These are phyloP conservation scores for Oeneis ivallda DNA, from an alignment of 2,888 invertebrate species.

Conservation along the genomic window DNA sequence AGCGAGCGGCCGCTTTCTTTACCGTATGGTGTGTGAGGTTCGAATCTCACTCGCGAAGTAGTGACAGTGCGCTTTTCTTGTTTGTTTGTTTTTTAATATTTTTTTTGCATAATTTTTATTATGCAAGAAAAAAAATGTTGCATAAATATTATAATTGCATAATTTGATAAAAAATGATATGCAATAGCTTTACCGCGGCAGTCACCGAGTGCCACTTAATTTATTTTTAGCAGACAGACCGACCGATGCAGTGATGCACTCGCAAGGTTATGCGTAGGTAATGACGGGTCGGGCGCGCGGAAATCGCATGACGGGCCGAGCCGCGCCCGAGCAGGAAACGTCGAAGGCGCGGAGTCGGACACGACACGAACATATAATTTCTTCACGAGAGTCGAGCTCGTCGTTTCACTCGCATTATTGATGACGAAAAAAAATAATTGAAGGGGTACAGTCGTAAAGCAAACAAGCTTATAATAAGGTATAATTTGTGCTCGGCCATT, in stretches of 20 bases:
- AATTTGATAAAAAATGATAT: too few relatives aligned
- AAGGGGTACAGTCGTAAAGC: slow-evolving; percentile 80
- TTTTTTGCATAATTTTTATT: too few relatives aligned
- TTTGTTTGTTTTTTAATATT: too few relatives aligned
- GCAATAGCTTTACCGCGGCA: too few relatives aligned
- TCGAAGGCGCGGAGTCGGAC: slow-evolving; percentile 71
- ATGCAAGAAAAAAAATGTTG: too few relatives aligned
- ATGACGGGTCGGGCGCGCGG: slow-evolving; percentile 40
- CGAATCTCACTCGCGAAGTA: too few relatives aligned
- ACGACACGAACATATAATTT: slow-evolving; percentile 75
- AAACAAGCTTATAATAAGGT: slow-evolving; percentile 82
- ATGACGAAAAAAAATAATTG: slow-evolving; percentile 80
- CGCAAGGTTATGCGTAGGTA: slow-evolving; percentile 41
- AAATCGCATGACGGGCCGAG: slow-evolving; percentile 33
- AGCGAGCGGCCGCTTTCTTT: too few relatives aligned
- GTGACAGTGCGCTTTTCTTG: too few relatives aligned
- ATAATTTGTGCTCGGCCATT: slow-evolving; percentile 81
- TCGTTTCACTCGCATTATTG: slow-evolving; percentile 68
- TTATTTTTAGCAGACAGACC: not conserved
- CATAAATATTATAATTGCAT: too few relatives aligned
- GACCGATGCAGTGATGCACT: not conserved
- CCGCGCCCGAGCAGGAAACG: slow-evolving; percentile 49
- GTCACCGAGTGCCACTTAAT: too few relatives aligned
- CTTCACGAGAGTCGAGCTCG: slow-evolving; percentile 66
- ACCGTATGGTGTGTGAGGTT: too few relatives aligned